Evolutionary conservation across 2,113 vertebrate genomes (phyloP).

Genomic region (Callocephalon fimbriatum): DNA sequence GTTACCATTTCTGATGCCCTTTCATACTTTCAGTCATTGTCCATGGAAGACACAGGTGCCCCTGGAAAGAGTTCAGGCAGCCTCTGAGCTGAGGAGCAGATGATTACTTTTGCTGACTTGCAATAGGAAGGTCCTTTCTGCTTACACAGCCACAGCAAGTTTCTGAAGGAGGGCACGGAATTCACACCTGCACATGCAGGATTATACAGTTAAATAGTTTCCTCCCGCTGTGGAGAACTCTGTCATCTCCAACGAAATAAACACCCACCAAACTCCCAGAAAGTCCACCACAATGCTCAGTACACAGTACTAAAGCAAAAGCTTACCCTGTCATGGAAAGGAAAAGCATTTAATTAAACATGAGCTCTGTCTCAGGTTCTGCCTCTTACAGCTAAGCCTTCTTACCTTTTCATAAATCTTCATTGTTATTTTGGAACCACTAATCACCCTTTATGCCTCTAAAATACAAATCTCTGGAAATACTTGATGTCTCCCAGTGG

Average conservation of each 20-base stretch:
- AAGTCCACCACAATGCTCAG: background rate
- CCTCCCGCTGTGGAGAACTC: background rate
- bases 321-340: background rate
- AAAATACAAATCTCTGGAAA: background rate
- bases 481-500: background rate
- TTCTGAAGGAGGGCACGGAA: background rate
- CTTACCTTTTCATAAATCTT: background rate
- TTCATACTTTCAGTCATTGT: background rate
- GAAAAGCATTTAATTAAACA: background rate
- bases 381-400: background rate
- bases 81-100: background rate
- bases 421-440: background rate
- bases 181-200: background rate
- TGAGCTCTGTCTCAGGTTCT: background rate
- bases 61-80: background rate
- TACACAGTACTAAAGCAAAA: background rate
- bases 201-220: background rate
- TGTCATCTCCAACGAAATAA: background rate
- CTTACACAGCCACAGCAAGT: background rate
- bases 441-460: background rate
- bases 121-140: background rate
- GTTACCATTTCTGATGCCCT: background rate
- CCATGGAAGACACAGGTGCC: background rate
- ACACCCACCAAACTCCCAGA: background rate
- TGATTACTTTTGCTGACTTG: background rate